These are phyloP conservation scores for Hyles vespertilio DNA, from an alignment of 1,140 invertebrate species.

Conservation along the genomic window DNA sequence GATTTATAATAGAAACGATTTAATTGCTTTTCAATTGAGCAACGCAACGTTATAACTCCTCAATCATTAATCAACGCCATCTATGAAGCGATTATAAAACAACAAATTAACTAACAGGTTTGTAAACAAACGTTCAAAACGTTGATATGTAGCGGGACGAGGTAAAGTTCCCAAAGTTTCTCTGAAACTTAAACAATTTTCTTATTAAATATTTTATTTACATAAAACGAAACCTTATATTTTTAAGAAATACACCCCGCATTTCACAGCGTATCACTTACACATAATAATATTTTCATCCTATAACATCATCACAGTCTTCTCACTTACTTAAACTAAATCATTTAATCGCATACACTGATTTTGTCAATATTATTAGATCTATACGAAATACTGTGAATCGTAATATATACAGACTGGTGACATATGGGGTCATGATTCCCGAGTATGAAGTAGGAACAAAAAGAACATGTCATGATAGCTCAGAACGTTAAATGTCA, in stretches of 20 bases:
- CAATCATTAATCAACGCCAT: conserved; percentile 20
- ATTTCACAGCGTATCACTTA: conserved; percentile 38
- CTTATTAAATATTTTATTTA: conserved; percentile 20
- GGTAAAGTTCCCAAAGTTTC: conserved; percentile 21
- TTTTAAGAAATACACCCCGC: conserved; percentile 9
- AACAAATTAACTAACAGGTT: conserved; percentile 7
- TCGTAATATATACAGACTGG: conserved; percentile 2
- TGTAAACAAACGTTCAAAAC: conserved; percentile 33
- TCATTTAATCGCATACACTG: conserved; percentile 27
- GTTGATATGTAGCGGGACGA: conserved; percentile 34
- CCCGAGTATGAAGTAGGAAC: conserved; percentile 1
- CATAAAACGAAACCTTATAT: conserved; percentile 12
- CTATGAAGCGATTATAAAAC: conserved; percentile 18
- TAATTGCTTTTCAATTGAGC: conserved; percentile 59
- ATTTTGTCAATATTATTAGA: conserved; percentile 24
- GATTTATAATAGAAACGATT: not conserved
- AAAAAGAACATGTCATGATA: conserved; percentile 10
- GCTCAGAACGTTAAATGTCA: not conserved
- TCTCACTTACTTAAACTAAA: conserved; percentile 51
- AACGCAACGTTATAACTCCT: conserved; percentile 25
- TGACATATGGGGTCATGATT: not conserved
- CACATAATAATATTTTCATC: conserved; percentile 41
- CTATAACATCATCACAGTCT: conserved; percentile 66
- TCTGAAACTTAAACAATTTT: conserved; percentile 22
- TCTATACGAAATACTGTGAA: conserved; percentile 24